These are phyloP conservation scores for Argya squamiceps DNA, from an alignment of 2,797 vertebrate genomes.

Conservation along the genomic window DNA sequence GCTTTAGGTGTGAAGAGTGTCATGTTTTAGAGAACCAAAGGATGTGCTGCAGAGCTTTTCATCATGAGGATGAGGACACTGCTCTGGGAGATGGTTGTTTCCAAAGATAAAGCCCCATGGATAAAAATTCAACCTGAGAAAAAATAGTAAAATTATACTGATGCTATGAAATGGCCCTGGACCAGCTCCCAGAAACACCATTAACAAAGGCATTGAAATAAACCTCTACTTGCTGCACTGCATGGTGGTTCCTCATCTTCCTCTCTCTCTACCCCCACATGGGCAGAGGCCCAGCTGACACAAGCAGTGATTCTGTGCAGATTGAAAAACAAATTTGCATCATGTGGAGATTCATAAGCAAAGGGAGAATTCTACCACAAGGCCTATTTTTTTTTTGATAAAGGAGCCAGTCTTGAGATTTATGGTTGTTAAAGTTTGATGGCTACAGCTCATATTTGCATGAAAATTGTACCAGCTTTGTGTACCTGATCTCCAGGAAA, in stretches of 20 bases:
- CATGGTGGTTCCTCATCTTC: not conserved
- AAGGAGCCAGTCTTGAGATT: not conserved
- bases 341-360: not conserved
- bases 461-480: not conserved
- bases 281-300: not conserved
- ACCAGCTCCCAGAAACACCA: constrained; percentile 12
- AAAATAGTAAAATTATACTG: constrained; percentile 20
- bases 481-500: not conserved
- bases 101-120: constrained; percentile 36
- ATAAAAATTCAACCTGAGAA: constrained; percentile 11
- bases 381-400: not conserved
- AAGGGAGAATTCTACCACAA: not conserved
- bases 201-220: not conserved
- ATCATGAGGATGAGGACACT: not conserved
- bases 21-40: not conserved
- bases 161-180: not conserved
- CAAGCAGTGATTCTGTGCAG: not conserved
- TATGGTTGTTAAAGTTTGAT: not conserved
- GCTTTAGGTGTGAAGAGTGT: not conserved
- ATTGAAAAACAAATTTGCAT: not conserved
- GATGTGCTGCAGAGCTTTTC: constrained; percentile 11
- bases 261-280: not conserved
- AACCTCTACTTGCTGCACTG: not conserved
- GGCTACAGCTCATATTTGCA: not conserved
- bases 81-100: constrained; percentile 9